A percentile compares a stretch with the other conserved stretches of the same genome.
Evolutionary conservation across 2,113 vertebrate species (phyloP).

Genomic region (Puffinus mauretanicus): DNA sequence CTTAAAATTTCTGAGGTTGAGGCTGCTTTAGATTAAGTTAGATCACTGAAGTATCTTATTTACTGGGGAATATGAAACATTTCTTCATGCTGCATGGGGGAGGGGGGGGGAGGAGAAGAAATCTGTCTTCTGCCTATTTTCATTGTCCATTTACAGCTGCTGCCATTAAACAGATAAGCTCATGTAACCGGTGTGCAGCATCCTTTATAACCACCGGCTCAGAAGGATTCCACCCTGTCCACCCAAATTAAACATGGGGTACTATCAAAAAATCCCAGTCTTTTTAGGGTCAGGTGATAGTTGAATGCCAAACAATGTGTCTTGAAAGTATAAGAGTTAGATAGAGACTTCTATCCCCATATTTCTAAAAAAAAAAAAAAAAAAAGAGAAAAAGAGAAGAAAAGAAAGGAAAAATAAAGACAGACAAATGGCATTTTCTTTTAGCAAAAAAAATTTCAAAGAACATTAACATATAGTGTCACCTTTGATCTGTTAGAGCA

Average conservation of each 20-base stretch:
- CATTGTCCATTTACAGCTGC: background rate
- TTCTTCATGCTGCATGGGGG: background rate
- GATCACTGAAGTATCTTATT: background rate
- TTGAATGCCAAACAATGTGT: background rate
- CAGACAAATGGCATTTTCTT: background rate
- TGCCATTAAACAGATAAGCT: background rate
- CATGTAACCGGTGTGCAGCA: background rate
- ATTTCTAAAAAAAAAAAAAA: background rate
- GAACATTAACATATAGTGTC: background rate
- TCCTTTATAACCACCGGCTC: background rate
- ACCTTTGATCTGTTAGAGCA: conserved; percentile 99
- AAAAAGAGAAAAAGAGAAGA: too few species aligned
- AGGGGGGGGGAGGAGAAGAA: too few species aligned
- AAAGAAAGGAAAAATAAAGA: background rate
- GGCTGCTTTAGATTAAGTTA: background rate
- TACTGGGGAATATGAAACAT: background rate
- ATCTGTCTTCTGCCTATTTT: background rate
- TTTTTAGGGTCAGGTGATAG: background rate
- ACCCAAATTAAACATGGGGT: background rate
- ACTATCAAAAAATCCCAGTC: background rate
- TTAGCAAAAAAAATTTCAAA: background rate
- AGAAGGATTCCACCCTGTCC: background rate
- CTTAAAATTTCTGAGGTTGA: background rate
- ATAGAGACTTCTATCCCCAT: background rate
- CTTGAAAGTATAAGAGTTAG: background rate